Evolutionary conservation across 2,888 invertebrate genomes (phyloP), one percentile per base, ranked within the genome.

Genomic region (Aricia artaxerxes): DNA sequence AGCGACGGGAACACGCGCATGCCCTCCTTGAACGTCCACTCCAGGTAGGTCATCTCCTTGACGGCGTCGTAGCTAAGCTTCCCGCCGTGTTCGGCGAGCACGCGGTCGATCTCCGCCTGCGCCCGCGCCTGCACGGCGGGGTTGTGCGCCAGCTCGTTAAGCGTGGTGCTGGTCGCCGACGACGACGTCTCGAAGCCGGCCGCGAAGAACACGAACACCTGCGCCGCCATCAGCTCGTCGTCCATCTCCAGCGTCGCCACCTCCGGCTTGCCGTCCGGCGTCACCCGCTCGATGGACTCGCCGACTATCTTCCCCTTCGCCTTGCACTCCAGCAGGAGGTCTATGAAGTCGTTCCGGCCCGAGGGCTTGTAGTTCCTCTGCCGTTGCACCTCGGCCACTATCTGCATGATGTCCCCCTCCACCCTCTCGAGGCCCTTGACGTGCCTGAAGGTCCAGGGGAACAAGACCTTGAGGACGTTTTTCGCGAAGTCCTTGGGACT

Each of bases 181-280:
- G 95, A 93, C 0, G 94, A 94, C 0, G 94, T 94, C 81, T 94
- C 94, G 77, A 94, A 95, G 0, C 94, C 95, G 0, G 94, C 95
- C 1, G 90, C 90, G 72, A 92, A 91, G 82, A 92, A 92, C 16
- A 92, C 86, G 73, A 92, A 91, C 1, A 83, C 82, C 79, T 83
- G 85, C 53, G 84, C 84, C 3, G 81, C 84, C 13, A 85, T 61
- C 24, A 84, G 73, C 1, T 79, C 79, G n/a, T 83, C 83, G 31
- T 83, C 80, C 79, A 85, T 78, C 16, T 82, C 82, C 16, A 84
- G 40, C 4, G 80, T 61, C 0, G 81, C 81, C 16, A 44, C 40
- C 76, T 82, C 81, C 4, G 84, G 82, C 4, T 80, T 79, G 0
- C 84, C 84, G n/a, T 84, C 83, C 2, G 79, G 72, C 3, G 79